These are phyloP conservation scores for Pseudorectes ferrugineus DNA, from an alignment of 2,113 vertebrate species.

Conservation along the genomic window DNA sequence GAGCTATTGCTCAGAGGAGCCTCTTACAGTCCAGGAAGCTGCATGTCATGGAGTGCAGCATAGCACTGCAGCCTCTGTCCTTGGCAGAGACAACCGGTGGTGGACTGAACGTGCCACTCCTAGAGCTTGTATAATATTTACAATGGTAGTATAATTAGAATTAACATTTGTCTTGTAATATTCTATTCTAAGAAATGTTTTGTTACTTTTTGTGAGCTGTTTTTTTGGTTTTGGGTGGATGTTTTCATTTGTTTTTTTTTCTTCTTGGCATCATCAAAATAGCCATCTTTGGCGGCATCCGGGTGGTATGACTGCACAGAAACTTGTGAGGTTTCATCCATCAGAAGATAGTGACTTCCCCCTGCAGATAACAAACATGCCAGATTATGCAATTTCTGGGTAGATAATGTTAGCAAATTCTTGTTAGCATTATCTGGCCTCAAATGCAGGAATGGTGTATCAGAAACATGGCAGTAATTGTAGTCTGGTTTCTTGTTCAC, in stretches of 20 bases:
- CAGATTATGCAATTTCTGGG: conserved; percentile 3
- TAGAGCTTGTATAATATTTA: neutral
- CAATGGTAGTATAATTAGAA: neutral
- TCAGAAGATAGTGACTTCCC: conserved; percentile 71
- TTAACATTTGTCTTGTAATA: neutral
- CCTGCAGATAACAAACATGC: conserved; percentile 22
- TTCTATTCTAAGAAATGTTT: neutral
- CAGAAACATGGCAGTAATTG: neutral
- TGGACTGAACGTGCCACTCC: rapidly evolving
- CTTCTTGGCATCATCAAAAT: conserved; percentile 57
- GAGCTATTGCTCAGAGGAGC: rapidly evolving
- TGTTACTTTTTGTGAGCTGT: neutral
- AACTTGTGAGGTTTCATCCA: conserved; percentile 70
- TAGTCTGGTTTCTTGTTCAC: neutral
- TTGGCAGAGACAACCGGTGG: neutral
- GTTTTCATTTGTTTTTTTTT: neutral
- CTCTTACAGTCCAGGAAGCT: neutral
- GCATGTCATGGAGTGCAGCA: rapidly evolving
- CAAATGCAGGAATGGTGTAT: neutral
- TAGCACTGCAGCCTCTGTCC: neutral
- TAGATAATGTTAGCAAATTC: neutral
- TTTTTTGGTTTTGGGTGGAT: neutral
- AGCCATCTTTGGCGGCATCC: conserved; percentile 62
- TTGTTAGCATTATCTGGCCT: neutral
- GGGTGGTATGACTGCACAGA: conserved; percentile 60